Conservation (phyloP, 2,113 vertebrate species). For the rabbit (Oryctolagus cuniculus) region mOryCun1.1 NC_091436.1:74753501-74754000, state of each 20-base stretch:
- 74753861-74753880: not conserved
- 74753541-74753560: constrained; percentile 29
- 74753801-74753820: not conserved
- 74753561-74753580: constrained; percentile 28
- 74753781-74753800: not conserved
- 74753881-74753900: not conserved
- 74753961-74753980: not conserved
- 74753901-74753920: not conserved
- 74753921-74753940: not conserved
- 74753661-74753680: not conserved
- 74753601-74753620: not conserved
- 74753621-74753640: not conserved
- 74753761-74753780: not conserved
- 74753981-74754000: constrained; percentile 23
- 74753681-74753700: not conserved
- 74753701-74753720: not conserved
- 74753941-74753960: not conserved
- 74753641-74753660: not conserved
- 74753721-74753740: too few species aligned
- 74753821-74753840: not conserved
- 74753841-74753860: not conserved
- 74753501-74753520: not conserved
- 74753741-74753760: too few species aligned
- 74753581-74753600: not conserved
- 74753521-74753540: not conserved